These are phyloP conservation scores for Ranitomeya variabilis DNA, from an alignment of 2,113 vertebrate species.

Conservation along the genomic window DNA sequence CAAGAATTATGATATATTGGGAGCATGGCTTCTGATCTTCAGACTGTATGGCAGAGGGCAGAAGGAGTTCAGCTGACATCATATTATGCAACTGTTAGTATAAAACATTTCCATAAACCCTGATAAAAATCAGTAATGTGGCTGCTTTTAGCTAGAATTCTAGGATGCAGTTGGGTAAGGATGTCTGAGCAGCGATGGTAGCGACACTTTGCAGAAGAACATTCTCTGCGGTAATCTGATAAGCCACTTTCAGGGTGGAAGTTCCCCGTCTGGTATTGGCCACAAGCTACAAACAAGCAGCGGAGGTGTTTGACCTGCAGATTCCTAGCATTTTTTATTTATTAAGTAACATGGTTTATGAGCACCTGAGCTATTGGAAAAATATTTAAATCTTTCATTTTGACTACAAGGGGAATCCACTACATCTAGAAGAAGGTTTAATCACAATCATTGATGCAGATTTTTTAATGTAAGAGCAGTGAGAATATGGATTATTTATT, in stretches of 20 bases:
- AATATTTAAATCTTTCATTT: no score
- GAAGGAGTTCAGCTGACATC: no score
- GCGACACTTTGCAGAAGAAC: no score
- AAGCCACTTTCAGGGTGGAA: not conserved
- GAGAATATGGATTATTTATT: no score
- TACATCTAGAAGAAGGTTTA: no score
- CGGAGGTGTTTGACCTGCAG: not conserved
- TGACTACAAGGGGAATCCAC: no score
- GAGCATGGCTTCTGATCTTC: no score
- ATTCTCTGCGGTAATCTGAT: not conserved
- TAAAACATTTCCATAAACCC: not conserved
- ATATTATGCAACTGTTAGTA: not conserved
- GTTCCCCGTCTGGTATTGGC: not conserved
- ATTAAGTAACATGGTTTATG: not conserved
- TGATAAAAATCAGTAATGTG: not conserved
- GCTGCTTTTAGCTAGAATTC: not conserved
- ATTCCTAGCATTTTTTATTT: not conserved
- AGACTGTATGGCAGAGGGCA: no score
- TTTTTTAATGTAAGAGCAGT: no score
- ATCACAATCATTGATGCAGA: no score
- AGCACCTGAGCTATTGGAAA: not conserved
- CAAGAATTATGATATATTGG: no score
- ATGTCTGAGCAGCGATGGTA: not conserved
- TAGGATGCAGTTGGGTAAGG: not conserved
- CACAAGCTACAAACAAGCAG: not conserved